Base-by-base conservation (phyloP, 2,113 vertebrate genomes). In the Zosterops hypoxanthus region DNA sequence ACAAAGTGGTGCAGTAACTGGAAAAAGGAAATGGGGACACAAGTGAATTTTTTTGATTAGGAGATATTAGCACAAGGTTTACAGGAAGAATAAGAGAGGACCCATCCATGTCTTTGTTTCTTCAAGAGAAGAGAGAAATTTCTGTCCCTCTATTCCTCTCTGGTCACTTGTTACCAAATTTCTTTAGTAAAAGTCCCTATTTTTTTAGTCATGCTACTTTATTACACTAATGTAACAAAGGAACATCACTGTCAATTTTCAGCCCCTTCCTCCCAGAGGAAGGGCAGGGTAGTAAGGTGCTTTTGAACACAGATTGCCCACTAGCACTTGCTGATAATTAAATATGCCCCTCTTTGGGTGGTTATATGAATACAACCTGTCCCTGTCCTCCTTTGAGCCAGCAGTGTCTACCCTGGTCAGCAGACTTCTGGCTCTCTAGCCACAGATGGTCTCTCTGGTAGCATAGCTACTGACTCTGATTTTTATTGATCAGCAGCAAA, bases 401-500 rank as follows among this genome's bases (percentile, higher is more conserved):
- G 68, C 80, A 83, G 21, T 39, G 80, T 75, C 80, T 92, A 39
- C 64, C 60, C 52, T 0, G 23, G 88, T 92, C 95, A 97, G 72
- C 80, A 88, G 94, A 82, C n/a, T 92, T 81, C 88, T 93, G 80
- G 69, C 77, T 95, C 88, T 88, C 80, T 64, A 94, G 80, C 91
- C 86, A 84, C 95, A 97, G 95, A 96, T 97, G 94, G 91, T 95
- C 39, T 91, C 72, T 96, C 93, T 92, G 70, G 84, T 95, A 96
- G 60, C 73, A 64, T 60, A 92, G 95, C 88, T 96, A 86, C 95
- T 92, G 89, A 83, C 83, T 95, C 95, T 94, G 96, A 97, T 97
- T 96, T 96, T 96, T 97, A 97, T 95, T 97, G 95, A 97, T 96
- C 96, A 96, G 60, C 91, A 88, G 91, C 94, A 95, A 88, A 94